Evolutionary conservation across 1,140 invertebrate genomes (phyloP), one percentile per base, ranked within the genome.

Genomic region (Drosophila nigromelanica): DNA sequence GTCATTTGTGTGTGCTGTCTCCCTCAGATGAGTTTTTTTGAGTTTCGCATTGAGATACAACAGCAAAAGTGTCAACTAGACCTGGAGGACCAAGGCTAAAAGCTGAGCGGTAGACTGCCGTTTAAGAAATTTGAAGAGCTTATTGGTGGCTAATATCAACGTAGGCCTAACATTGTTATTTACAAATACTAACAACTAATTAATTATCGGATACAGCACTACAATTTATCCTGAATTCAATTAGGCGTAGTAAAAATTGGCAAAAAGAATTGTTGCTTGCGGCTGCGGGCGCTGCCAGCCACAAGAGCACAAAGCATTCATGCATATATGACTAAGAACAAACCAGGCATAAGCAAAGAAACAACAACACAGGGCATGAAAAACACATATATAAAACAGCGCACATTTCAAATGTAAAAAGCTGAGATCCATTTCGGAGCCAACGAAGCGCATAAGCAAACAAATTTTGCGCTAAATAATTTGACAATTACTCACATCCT

Each of bases 381-480:
- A 40, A 11, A 8, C 40, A 11, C n/a, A 51, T 35, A 55, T 45
- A 73, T 45, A 40, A 42, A 50, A 62, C 47, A 59, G 27, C 14
- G 21, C 51, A 54, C 69, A 64, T 59, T 51, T 75, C 61, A 75
- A 74, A 61, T 55, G 70, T 54, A 72, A 73, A 90, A 80, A 78
- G 85, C 78, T 73, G 68, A 78, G 74, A 89, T 83, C 81, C 89
- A 80, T 91, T 91, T 89, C 52, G 70, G 18, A 76, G 59, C 70
- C 90, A 90, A 63, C 90, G 86, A 76, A 83, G 77, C 90, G 78
- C 67, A 80, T 73, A 91, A 77, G 73, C 90, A 91, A 90, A 91
- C 80, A 91, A 91, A 91, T 89, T 91, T 91, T 91, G 78, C 90
- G 87, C 87, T 91, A 91, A 91, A 91, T 91, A 91, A 91, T 91